Evolutionary conservation across 2,113 vertebrate species (phyloP), one percentile per base, ranked within the genome.

Genomic region (Sceloporus tristichus): DNA sequence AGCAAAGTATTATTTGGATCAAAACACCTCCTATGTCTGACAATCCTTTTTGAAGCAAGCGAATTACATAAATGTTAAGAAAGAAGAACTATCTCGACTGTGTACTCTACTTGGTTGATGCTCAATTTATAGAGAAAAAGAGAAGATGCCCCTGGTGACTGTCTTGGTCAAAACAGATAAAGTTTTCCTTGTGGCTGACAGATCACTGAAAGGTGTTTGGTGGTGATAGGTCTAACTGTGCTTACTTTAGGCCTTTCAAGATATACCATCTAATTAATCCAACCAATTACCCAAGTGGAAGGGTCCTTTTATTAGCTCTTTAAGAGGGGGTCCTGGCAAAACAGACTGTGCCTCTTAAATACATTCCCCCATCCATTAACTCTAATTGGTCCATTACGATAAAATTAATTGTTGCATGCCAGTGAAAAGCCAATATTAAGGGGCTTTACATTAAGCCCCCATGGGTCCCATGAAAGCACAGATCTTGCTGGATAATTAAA

Each of bases 361-460:
- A n/a, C 34, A 48, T 90, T 91, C 62, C 74, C 84, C 82, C 77
- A 93, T 89, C 89, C 82, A 92, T 92, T 91, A 95, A 92, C 82
- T 95, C 85, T 92, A 93, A 96, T 84, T 89, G 92, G 91, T 93
- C 1, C 0, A 92, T 92, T 94, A 94, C 94, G 83, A 86, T 91
- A 87, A 88, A 91, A 94, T 87, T 93, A 93, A 94, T 93, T 88
- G 62, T 79, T 92, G 80, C 81, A 86, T 92, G 85, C 89, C 90
- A 91, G 85, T 75, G 70, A 87, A 92, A 85, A 93, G 62, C 65
- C 87, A 90, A 71, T n/a, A 81, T 91, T 89, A 88, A 93, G 84
- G 65, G 85, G 79, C 82, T 91, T 93, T 94, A 88, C n/a, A 88
- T 93, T 89, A 90, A 83, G 48, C 21, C 38, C 84, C 38, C 65